Conservation (phyloP, 2,888 invertebrate species). For the Nycteola revayana region DNA sequence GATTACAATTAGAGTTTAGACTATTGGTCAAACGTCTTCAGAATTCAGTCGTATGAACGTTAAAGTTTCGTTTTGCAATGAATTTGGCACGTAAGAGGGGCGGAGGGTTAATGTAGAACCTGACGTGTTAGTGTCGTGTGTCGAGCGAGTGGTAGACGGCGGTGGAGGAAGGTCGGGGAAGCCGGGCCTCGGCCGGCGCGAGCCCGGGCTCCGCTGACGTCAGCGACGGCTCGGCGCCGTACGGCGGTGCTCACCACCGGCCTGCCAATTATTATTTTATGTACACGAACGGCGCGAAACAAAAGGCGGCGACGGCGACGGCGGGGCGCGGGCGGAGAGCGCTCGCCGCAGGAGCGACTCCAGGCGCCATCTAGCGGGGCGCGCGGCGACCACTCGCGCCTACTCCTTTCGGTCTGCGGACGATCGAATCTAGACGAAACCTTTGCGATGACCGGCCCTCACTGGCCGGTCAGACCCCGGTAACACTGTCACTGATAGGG, state of each 20-base stretch:
- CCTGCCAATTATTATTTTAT: slow-evolving; percentile 77
- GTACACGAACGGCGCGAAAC: slow-evolving; percentile 73
- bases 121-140: slow-evolving; percentile 66
- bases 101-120: slow-evolving; percentile 60
- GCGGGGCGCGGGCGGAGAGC: slow-evolving; percentile 74
- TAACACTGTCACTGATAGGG: slow-evolving; percentile 68
- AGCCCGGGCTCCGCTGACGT: slow-evolving; percentile 77
- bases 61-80: slow-evolving; percentile 45
- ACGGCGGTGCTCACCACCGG: slow-evolving; percentile 69
- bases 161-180: slow-evolving; percentile 77
- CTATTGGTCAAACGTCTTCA: slow-evolving; percentile 31
- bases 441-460: slow-evolving; percentile 60
- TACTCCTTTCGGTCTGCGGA: slow-evolving; percentile 74
- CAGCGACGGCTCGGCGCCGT: slow-evolving; percentile 76
- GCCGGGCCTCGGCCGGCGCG: slow-evolving; percentile 63
- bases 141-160: slow-evolving; percentile 65
- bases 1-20: slow-evolving; percentile 17
- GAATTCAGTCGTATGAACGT: slow-evolving; percentile 33
- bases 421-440: slow-evolving; percentile 77
- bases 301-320: slow-evolving; percentile 67
- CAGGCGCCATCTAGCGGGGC: slow-evolving; percentile 77
- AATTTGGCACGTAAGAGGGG: slow-evolving; percentile 66
- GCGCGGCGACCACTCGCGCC: slow-evolving; percentile 74
- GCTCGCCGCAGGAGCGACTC: slow-evolving; percentile 79
- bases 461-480: slow-evolving; percentile 45